Evolutionary conservation across 1,140 invertebrate genomes (phyloP).

Genomic region (Cydia splendana): DNA sequence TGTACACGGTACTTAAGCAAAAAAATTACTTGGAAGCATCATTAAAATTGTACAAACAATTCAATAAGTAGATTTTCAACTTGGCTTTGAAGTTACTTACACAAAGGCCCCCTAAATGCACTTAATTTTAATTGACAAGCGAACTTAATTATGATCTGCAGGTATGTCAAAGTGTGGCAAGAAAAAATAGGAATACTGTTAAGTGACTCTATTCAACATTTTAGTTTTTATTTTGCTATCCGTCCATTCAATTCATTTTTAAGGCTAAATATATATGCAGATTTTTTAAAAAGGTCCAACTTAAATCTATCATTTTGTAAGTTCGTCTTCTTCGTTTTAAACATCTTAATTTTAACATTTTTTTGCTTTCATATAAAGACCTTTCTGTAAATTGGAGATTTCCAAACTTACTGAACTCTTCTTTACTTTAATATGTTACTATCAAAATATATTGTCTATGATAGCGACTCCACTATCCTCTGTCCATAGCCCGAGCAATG

Average conservation of each 20-base stretch:
- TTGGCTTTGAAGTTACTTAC: neutral
- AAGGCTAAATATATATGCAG: neutral
- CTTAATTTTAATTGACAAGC: constrained; percentile 28
- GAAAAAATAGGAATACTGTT: neutral
- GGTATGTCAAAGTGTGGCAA: constrained; percentile 1
- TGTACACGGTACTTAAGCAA: neutral
- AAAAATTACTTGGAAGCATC: neutral
- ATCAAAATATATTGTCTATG: neutral
- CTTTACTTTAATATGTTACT: too few relatives aligned
- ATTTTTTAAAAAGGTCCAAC: neutral
- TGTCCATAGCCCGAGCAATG: constrained; percentile 59
- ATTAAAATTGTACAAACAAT: constrained; percentile 10
- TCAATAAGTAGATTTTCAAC: constrained; percentile 19
- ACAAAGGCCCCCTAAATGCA: constrained; percentile 10
- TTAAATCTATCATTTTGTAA: too few relatives aligned
- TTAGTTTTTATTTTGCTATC: neutral
- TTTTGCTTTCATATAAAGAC: too few relatives aligned
- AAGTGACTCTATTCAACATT: neutral
- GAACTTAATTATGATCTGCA: constrained; percentile 24
- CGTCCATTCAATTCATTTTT: neutral
- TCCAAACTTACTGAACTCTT: too few relatives aligned
- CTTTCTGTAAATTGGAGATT: too few relatives aligned
- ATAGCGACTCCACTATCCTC: constrained; percentile 38
- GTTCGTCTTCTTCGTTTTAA: too few relatives aligned
- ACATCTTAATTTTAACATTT: too few relatives aligned